Evolutionary conservation across 2,888 invertebrate species (phyloP), one percentile per base, ranked within the genome.

Genomic region (Lasioglossum marginatum): DNA sequence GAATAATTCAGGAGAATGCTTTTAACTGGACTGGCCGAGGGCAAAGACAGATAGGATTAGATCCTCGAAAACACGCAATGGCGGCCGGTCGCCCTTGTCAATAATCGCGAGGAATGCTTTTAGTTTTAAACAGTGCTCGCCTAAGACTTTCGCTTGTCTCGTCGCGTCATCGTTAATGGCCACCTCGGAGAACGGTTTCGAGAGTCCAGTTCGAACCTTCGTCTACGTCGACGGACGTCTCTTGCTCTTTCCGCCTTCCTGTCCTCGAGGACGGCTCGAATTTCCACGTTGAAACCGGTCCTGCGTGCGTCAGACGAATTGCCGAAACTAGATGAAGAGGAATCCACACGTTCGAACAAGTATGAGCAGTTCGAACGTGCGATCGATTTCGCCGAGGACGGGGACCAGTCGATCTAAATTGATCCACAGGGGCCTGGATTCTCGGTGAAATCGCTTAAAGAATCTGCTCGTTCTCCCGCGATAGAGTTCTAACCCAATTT

Each of bases 91-190:
- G 88, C 83, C 89, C 89, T 85, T 92, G 91, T 92, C 90, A 90
- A 92, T 92, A 89, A 85, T 89, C 88, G 88, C 90, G 72, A 85
- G 92, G 89, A 90, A 91, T 87, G 89, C 92, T 92, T 88, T 91
- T 85, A 88, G 90, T 91, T 91, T 91, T 88, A 83, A 88, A 87
- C 74, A 89, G 66, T 27, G 31, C n/a, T n/a, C 78, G 79, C 60
- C 77, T 84, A 70, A 83, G 86, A 85, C 81, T 75, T 80, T 66
- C 73, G 40, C 66, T 66, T 48, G 79, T 85, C 77, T 57, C 80
- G 37, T 23, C 81, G 77, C 73, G 89, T 87, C 88, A 85, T 63
- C 88, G 78, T 79, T 90, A 91, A 90, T 90, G 89, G 86, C 79
- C 83, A 85, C 71, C 85, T 81, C 80, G 79, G 68, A 82, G 52